phyloP scores from a whole-genome alignment of 2,113 vertebrate genomes.

The Prunella himalayana region DNA sequence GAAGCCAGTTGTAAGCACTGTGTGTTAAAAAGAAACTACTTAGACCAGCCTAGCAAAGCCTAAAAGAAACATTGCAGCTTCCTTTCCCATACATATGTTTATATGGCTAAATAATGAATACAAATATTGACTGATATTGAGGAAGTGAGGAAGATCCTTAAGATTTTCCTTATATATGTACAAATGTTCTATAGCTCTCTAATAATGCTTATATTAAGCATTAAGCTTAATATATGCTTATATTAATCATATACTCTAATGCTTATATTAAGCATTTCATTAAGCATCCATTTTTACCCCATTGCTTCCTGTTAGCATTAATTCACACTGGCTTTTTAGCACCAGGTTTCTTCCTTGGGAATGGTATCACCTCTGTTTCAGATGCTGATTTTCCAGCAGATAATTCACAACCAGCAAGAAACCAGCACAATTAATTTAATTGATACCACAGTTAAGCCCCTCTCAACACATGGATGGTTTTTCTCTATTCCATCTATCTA shows the following conservation, averaged over 20 bases:
- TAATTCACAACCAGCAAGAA: background rate
- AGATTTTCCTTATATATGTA: background rate
- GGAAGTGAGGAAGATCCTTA: background rate
- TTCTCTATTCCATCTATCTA: background rate
- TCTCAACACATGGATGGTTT: rapidly evolving
- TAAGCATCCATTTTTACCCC: background rate
- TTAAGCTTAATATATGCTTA: too few species aligned
- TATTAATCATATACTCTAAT: too few species aligned
- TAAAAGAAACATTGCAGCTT: rapidly evolving
- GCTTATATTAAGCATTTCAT: background rate
- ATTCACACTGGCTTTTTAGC: background rate
- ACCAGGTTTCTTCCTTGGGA: background rate
- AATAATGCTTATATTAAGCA: background rate
- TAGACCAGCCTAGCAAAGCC: background rate
- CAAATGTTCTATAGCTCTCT: background rate
- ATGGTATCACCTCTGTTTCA: background rate
- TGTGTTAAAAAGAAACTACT: background rate
- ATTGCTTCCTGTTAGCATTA: rapidly evolving
- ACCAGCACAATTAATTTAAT: background rate
- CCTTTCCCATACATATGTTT: background rate
- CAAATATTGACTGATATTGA: background rate
- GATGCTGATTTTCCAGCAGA: background rate
- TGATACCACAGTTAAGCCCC: background rate
- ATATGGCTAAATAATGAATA: background rate
- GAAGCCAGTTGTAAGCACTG: background rate